phyloP scores from a whole-genome alignment of 2,888 invertebrate genomes.

The Adela reaumurella region DNA sequence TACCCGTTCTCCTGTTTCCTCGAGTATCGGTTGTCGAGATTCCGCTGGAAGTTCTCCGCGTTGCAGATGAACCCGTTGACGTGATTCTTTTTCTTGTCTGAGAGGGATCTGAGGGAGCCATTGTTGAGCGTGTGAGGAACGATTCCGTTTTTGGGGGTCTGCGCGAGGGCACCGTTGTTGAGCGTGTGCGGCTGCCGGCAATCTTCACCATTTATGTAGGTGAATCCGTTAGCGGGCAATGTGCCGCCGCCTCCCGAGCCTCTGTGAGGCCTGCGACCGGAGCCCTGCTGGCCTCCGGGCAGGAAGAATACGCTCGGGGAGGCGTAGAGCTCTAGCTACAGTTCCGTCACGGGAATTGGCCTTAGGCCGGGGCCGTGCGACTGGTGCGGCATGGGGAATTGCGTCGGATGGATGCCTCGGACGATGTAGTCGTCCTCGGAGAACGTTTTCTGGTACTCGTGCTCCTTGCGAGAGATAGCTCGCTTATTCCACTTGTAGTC shows the following conservation, averaged over 20 bases:
- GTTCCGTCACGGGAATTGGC: conserved; percentile 86
- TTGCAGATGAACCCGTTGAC: conserved; percentile 38
- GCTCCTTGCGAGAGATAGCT: conserved; percentile 71
- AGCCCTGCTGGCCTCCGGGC: conserved; percentile 56
- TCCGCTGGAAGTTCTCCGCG: conserved; percentile 50
- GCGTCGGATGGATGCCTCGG: conserved; percentile 58
- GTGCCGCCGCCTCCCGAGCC: conserved; percentile 55
- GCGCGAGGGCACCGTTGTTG: conserved; percentile 50
- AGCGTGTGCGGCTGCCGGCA: conserved; percentile 52
- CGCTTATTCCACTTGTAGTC: conserved; percentile 79
- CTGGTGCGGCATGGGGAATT: conserved; percentile 49
- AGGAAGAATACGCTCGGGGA: conserved; percentile 78
- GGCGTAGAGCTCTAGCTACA: conserved; percentile 95
- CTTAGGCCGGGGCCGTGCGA: conserved; percentile 47
- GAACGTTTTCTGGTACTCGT: conserved; percentile 87
- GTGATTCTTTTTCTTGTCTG: conserved; percentile 46
- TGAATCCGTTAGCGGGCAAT: conserved; percentile 71
- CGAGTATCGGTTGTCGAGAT: conserved; percentile 46
- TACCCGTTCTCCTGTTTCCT: conserved; percentile 53
- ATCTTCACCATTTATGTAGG: conserved; percentile 68
- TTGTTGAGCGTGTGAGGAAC: conserved; percentile 37
- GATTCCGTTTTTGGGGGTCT: conserved; percentile 10
- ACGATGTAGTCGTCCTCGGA: conserved; percentile 84
- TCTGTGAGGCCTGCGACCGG: conserved; percentile 41
- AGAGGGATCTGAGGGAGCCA: conserved; percentile 46